phyloP scores from a whole-genome alignment of 1,140 invertebrate species.

The Megalonaias nervosa region DNA sequence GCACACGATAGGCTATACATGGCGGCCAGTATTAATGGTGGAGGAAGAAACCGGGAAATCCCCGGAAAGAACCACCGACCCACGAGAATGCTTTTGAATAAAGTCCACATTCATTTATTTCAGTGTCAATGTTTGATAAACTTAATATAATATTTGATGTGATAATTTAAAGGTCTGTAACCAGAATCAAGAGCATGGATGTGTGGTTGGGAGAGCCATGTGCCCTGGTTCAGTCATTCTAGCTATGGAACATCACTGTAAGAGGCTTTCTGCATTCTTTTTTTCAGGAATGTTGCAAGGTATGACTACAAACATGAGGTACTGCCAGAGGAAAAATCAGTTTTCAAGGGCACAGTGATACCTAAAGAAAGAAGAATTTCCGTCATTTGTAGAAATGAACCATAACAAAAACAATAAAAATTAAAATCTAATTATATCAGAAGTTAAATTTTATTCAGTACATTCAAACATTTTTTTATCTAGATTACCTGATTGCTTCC shows the following conservation, averaged over 20 bases:
- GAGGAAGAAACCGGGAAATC: too few species aligned
- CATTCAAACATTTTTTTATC: too few species aligned
- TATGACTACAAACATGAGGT: conserved; percentile 97
- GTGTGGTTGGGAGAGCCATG: not conserved
- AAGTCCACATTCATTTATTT: not conserved
- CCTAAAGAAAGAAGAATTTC: conserved; percentile 85
- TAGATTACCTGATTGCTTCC: too few species aligned
- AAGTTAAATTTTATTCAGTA: too few species aligned
- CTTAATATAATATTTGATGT: not conserved
- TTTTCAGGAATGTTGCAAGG: conserved; percentile 81
- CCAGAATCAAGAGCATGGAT: not conserved
- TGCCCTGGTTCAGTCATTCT: not conserved
- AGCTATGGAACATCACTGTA: not conserved
- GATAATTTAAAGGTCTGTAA: not conserved
- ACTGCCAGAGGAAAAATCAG: conserved; percentile 82
- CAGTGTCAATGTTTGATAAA: not conserved
- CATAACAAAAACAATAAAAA: conserved; percentile 56
- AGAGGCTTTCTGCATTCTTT: conserved; percentile 3
- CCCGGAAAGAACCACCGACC: too few species aligned
- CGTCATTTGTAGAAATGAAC: conserved; percentile 91
- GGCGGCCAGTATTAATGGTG: too few species aligned
- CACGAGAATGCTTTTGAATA: too few species aligned
- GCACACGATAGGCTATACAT: too few species aligned
- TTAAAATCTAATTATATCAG: too few species aligned
- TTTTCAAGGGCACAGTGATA: conserved; percentile 80